Evolutionary conservation across 2,797 vertebrate species (phyloP), one percentile per base, ranked within the genome.

Genomic region (Sebastes trivittatus): DNA sequence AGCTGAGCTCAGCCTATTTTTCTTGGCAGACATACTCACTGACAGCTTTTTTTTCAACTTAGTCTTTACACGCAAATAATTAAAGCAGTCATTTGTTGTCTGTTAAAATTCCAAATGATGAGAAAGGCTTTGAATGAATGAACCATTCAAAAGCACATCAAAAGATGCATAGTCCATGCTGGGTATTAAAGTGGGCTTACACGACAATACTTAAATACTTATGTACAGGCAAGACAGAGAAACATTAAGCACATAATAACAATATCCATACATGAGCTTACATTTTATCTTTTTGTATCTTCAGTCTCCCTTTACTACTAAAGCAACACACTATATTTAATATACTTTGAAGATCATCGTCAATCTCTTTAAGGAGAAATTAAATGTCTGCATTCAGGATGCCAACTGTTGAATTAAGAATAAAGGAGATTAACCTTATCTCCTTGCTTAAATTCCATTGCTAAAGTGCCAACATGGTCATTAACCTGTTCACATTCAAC

Each of bases 1-100:
- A 91, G n/a, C 6, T 59, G 92, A 90, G 16, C 4, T 72, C 72
- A 79, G 79, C 66, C 71, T 73, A 62, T 80, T 86, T 84, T 82
- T 71, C 77, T 76, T 80, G 42, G 70, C 80, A 82, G 66, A 80
- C 42, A 74, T 27, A 59, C 36, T 79, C 63, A 77, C 5, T 81
- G 64, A 75, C 54, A 71, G 68, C 32, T 59, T 38, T 73, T 49
- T 52, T 52, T 38, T 77, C 22, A 72, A 55, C 52, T 64, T 80
- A 27, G 59, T 84, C 75, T 75, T 82, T 42, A 65, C 55, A 63
- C 1, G 4, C 62, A 61, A 79, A 90, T 89, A 73, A 83, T 89
- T 82, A 77, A 88, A 85, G 61, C n/a, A 75, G 36, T 49, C 25
- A 72, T 85, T 84, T 81, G 63, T 54, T 76, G 74, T 72, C 49